phyloP scores from a whole-genome alignment of 2,797 vertebrate species.

The Odontamblyopus rebecca region DNA sequence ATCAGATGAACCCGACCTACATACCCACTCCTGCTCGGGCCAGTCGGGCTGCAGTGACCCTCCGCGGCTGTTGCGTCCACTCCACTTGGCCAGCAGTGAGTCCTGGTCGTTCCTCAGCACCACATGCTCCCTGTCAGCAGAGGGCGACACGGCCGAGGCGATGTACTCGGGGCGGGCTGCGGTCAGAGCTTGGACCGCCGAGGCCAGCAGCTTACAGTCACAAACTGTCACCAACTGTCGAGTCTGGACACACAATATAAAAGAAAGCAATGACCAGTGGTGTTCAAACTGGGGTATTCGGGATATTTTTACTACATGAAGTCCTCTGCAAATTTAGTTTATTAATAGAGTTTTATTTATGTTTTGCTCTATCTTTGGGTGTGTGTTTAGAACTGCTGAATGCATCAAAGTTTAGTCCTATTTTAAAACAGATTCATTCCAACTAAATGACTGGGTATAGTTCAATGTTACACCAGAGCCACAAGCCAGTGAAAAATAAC shows the following conservation, averaged over 20 bases:
- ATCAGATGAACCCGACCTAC: neutral
- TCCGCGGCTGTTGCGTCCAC: slow-evolving; percentile 87
- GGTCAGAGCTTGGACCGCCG: slow-evolving; percentile 91
- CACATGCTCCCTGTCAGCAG: slow-evolving; percentile 91
- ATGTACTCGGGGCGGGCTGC: slow-evolving; percentile 95
- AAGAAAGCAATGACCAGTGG: no score
- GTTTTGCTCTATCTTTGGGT: no score
- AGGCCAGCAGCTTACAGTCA: slow-evolving; percentile 93
- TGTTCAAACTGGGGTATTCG: neutral
- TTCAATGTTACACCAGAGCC: neutral
- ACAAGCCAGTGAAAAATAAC: no score
- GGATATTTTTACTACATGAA: neutral
- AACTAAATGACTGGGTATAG: no score
- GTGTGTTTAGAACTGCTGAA: no score
- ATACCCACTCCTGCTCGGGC: slow-evolving; percentile 97
- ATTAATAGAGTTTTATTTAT: neutral
- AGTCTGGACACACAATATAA: slow-evolving; percentile 75
- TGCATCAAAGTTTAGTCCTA: no score
- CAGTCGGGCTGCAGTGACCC: slow-evolving; percentile 89
- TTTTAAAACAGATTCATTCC: no score
- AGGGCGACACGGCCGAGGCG: slow-evolving; percentile 93
- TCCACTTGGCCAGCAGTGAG: slow-evolving; percentile 93
- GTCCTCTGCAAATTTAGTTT: neutral
- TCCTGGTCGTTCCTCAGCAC: slow-evolving; percentile 97
- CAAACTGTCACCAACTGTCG: slow-evolving; percentile 94